Evolutionary conservation across 2,888 invertebrate species (phyloP).

Genomic region (Megamerina dolium): DNA sequence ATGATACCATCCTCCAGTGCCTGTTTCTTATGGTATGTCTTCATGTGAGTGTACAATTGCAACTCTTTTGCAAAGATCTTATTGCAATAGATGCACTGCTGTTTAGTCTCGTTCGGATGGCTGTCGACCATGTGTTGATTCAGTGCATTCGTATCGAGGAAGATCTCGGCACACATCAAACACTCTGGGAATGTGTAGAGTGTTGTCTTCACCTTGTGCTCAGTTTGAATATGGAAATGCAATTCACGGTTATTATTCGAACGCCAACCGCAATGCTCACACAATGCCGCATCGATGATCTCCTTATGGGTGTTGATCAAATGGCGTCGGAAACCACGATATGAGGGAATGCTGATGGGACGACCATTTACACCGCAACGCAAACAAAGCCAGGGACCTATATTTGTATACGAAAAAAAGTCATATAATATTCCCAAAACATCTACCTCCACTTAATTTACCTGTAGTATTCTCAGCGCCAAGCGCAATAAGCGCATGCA

Average conservation of each 20-base stretch:
- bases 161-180: conserved; percentile 62
- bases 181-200: conserved; percentile 74
- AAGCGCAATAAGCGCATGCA: conserved; percentile 56
- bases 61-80: conserved; percentile 64
- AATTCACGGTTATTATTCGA: conserved; percentile 67
- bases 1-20: conserved; percentile 63
- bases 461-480: conserved; percentile 60
- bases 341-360: conserved; percentile 67
- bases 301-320: conserved; percentile 75
- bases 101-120: conserved; percentile 49
- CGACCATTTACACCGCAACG: conserved; percentile 66
- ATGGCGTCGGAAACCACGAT: conserved; percentile 74
- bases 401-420: background rate
- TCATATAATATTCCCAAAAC: background rate
- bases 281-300: conserved; percentile 68
- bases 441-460: conserved; percentile 13
- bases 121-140: conserved; percentile 61
- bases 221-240: conserved; percentile 71
- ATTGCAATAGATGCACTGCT: conserved; percentile 68
- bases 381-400: conserved; percentile 74
- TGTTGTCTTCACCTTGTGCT: conserved; percentile 70
- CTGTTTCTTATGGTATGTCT: conserved; percentile 59
- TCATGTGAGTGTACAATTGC: conserved; percentile 67
- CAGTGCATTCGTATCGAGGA: conserved; percentile 65
- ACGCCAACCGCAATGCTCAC: conserved; percentile 79